Percentiles rank a stretch among this genome's conserved stretches.
phyloP scores from a whole-genome alignment of 2,888 invertebrate genomes.

The Andrena bucephala region DNA sequence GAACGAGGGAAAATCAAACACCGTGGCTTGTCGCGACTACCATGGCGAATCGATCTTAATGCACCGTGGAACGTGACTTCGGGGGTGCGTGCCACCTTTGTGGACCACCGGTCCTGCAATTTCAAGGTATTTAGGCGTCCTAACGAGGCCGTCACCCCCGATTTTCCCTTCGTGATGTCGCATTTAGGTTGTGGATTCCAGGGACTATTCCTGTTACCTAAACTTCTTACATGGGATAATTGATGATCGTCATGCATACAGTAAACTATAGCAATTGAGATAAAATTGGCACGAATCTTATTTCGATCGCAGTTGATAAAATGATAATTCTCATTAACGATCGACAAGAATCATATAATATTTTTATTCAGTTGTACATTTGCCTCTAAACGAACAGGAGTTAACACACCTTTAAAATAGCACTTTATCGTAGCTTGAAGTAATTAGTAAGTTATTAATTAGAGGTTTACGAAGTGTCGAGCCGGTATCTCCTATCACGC shows the following conservation, averaged over 20 bases:
- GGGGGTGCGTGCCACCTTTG: constrained; percentile 72
- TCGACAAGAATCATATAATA: too few relatives aligned
- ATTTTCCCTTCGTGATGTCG: constrained; percentile 34
- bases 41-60: constrained; percentile 80
- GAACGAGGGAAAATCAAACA: constrained; percentile 58
- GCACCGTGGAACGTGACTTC: constrained; percentile 69
- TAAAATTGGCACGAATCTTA: neutral
- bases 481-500: constrained; percentile 13
- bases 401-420: too few relatives aligned
- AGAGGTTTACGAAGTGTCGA: neutral
- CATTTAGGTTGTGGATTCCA: constrained; percentile 29
- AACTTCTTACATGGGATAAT: neutral
- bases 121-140: constrained; percentile 81
- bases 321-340: too few relatives aligned
- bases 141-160: constrained; percentile 62
- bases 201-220: neutral
- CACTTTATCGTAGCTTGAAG: too few relatives aligned
- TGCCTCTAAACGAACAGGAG: too few relatives aligned
- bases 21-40: constrained; percentile 67
- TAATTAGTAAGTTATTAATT: neutral
- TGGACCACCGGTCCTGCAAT: constrained; percentile 77
- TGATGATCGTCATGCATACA: neutral
- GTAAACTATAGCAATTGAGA: neutral
- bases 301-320: neutral
- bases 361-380: too few relatives aligned